Base-by-base conservation (phyloP, 1,140 invertebrate species). In the Armadillidium nasatum region DNA sequence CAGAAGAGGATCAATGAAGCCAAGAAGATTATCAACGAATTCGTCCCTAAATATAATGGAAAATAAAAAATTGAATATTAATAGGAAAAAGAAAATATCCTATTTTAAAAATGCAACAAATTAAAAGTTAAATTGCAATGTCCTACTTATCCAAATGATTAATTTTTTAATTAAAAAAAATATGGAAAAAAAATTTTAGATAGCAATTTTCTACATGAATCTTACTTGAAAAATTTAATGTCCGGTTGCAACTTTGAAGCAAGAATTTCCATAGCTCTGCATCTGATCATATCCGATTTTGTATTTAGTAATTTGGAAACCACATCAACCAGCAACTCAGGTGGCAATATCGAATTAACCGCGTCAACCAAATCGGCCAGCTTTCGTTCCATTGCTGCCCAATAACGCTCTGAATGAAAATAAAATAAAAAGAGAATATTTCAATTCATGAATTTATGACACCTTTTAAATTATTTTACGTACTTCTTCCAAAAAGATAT, bases 251-350 rank as follows among this genome's bases (percentile, higher is more conserved):
- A 85, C 84, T 94, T 92, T 19, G 87, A 87, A 81, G 93, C 94
- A 0, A 97, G 84, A 23, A 97, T 83, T 82, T 96, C 94, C 84
- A 96, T 87, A 0, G 92, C 89, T 84, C 94, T 93, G 71, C 90
- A 88, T 81, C 91, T 88, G 0, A 97, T 90, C 2, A 88, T 88
- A 0, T 88, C 81, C 13, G 92, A 82, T 21, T 89, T 87, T 81
- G 94, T 90, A 15, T 87, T 85, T 79, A 95, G 83, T 50, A 96
- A 85, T 0, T 89, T 88, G 74, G 88, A 87, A 4, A 95, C 86
- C 0, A 93, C 94, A 33, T 88, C 85, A 11, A 96, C 83, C 83
- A 97, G 95, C 85, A 92, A 88, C 6, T 87, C 83, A 10, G 91
- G 89, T 0, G 93, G 91, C 46, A 97, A 84, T 11, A 96, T 82